A percentile compares a stretch with the other conserved stretches of the same genome.
phyloP scores from a whole-genome alignment of 1,140 invertebrate species.

The Drosophila pachea region DNA sequence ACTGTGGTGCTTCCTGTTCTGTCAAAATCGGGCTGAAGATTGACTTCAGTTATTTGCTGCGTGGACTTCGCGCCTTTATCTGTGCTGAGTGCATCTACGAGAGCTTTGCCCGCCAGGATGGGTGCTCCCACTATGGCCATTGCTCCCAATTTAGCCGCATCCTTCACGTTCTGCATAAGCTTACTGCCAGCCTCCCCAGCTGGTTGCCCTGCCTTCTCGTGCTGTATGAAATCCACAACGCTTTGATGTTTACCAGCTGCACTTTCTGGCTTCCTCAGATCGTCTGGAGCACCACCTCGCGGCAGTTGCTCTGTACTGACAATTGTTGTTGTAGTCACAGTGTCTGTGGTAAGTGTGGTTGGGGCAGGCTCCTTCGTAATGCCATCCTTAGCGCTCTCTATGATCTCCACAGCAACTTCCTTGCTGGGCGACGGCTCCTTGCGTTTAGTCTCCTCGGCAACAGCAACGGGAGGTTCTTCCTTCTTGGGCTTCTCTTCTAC shows the following conservation, averaged over 20 bases:
- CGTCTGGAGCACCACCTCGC: conserved; percentile 40
- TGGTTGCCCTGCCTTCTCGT: conserved; percentile 39
- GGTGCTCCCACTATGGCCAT: conserved; percentile 88
- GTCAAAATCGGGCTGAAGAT: conserved; percentile 24
- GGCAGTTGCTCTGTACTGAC: conserved; percentile 29
- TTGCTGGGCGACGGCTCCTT: not conserved
- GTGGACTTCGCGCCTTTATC: conserved; percentile 69
- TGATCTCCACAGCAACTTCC: not conserved
- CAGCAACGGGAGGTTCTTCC: not conserved
- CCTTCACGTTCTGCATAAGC: conserved; percentile 81
- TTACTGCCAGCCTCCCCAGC: conserved; percentile 31
- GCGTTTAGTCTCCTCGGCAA: not conserved
- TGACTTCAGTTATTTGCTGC: conserved; percentile 63
- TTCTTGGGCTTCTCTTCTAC: conserved; percentile 6
- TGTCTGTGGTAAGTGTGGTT: conserved; percentile 14
- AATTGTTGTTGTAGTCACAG: conserved; percentile 27
- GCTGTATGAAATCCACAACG: conserved; percentile 60
- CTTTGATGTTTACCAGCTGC: conserved; percentile 45
- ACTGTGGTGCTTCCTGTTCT: conserved; percentile 44
- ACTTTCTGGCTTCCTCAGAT: not conserved
- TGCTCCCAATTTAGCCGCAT: conserved; percentile 92
- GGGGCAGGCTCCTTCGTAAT: conserved; percentile 1
- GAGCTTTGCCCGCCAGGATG: conserved; percentile 89
- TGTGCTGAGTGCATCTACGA: conserved; percentile 87
- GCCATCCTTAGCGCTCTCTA: not conserved